Conservation (phyloP, 2,113 vertebrate genomes). For the Python bivittatus region DNA sequence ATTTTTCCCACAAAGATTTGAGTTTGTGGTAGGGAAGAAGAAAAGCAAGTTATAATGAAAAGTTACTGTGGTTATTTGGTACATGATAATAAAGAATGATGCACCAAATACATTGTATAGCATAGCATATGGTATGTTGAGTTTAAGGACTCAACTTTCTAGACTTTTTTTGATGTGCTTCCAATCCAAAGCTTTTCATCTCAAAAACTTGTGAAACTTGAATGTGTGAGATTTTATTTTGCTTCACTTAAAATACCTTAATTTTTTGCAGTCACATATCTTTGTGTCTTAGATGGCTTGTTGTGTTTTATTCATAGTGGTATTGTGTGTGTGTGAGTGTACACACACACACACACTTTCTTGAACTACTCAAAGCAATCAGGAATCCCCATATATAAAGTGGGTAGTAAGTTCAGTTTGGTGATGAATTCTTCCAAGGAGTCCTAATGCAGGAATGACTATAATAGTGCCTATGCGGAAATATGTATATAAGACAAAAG, state of each 20-base stretch:
- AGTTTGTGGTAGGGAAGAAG: conserved; percentile 57
- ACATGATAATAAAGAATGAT: conserved; percentile 64
- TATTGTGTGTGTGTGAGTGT: conserved; percentile 19
- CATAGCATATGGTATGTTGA: conserved; percentile 81
- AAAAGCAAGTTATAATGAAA: conserved; percentile 35
- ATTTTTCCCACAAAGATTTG: conserved; percentile 45
- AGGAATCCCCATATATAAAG: conserved; percentile 65
- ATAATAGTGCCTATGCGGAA: conserved; percentile 79
- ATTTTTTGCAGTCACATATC: conserved; percentile 71
- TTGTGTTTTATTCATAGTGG: conserved; percentile 80
- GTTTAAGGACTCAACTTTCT: conserved; percentile 76
- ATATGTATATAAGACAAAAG: conserved; percentile 67
- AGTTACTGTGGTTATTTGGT: conserved; percentile 68
- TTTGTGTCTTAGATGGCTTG: conserved; percentile 77
- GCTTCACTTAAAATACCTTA: background rate
- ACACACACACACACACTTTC: too few species aligned
- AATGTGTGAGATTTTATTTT: conserved; percentile 74
- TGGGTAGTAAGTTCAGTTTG: conserved; percentile 58
- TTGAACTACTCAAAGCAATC: conserved; percentile 72
- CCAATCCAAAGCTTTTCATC: conserved; percentile 85
- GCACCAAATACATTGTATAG: conserved; percentile 78
- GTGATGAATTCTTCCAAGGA: conserved; percentile 73
- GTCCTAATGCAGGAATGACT: conserved; percentile 75
- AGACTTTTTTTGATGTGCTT: conserved; percentile 82
- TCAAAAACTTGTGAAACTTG: conserved; percentile 81